A percentile compares a stretch with the other conserved stretches of the same genome.
These are phyloP conservation scores for Scaptomyza reducta DNA, from an alignment of 2,888 invertebrate genomes.

Conservation along the genomic window DNA sequence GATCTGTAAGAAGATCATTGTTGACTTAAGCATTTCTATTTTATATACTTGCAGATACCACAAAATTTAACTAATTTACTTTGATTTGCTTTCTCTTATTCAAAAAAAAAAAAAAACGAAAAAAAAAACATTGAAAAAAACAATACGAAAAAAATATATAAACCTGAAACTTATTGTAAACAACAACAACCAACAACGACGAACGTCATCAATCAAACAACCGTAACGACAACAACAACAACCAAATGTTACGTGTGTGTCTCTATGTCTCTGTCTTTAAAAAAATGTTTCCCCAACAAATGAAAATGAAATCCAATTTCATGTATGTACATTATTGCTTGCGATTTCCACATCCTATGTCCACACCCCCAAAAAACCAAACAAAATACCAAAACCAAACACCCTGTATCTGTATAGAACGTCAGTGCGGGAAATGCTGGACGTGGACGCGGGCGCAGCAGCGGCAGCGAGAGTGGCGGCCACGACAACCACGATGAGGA, in stretches of 20 bases:
- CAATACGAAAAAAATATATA: constrained; percentile 28
- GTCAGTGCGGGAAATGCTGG: constrained; percentile 65
- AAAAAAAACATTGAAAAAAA: constrained; percentile 41
- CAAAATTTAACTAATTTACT: constrained; percentile 82
- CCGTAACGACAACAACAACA: constrained; percentile 48
- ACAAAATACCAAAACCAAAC: constrained; percentile 47
- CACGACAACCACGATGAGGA: constrained; percentile 62
- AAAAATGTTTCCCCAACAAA: constrained; percentile 40
- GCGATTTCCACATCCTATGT: constrained; percentile 56
- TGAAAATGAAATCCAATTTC: constrained; percentile 63
- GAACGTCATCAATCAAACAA: constrained; percentile 22
- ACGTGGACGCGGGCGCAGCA: constrained; percentile 61
- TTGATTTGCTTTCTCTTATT: constrained; percentile 83
- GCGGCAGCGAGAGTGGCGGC: constrained; percentile 55
- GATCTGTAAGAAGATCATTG: constrained; percentile 72
- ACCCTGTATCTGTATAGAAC: constrained; percentile 71
- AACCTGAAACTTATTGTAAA: constrained; percentile 38
- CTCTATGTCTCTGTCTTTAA: constrained; percentile 10
- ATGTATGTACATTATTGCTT: constrained; percentile 77
- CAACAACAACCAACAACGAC: constrained; percentile 38
- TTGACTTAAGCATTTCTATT: constrained; percentile 80
- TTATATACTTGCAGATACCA: constrained; percentile 80
- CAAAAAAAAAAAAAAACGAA: constrained; percentile 69
- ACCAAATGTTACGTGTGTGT: constrained; percentile 52
- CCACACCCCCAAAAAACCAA: constrained; percentile 52